These are phyloP conservation scores for Halocaridina rubra DNA, from an alignment of 2,888 invertebrate species.

Conservation along the genomic window DNA sequence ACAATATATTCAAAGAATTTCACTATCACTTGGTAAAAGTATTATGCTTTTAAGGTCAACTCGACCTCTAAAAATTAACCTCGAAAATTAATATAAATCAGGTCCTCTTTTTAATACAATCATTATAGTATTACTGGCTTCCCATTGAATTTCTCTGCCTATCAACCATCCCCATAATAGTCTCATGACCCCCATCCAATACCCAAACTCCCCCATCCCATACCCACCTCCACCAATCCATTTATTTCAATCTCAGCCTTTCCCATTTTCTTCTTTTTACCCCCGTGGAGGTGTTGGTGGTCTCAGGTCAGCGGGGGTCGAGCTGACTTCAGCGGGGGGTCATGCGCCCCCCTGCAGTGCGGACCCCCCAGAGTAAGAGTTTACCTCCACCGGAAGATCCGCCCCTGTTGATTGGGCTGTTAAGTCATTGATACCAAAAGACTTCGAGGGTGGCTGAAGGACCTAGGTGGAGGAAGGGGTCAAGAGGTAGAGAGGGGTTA, in stretches of 20 bases:
- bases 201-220: not conserved
- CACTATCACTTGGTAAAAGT: no score
- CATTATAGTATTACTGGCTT: no score
- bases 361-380: not conserved
- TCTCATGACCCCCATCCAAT: not conserved
- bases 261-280: not conserved
- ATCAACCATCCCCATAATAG: not conserved
- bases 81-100: no score
- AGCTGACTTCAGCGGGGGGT: not conserved
- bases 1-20: no score
- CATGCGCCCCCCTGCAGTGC: not conserved
- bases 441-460: not conserved
- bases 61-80: no score
- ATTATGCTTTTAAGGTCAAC: no score
- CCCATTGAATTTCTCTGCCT: not conserved
- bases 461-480: not conserved
- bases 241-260: not conserved
- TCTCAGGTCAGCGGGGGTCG: conserved; percentile 7
- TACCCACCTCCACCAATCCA: not conserved
- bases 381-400: not conserved
- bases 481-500: not conserved
- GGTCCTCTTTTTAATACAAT: no score
- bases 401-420: conserved; percentile 23
- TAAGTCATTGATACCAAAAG: not conserved
- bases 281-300: conserved; percentile 15